phyloP scores from a whole-genome alignment of 2,888 invertebrate genomes.

The Torymus auratus region DNA sequence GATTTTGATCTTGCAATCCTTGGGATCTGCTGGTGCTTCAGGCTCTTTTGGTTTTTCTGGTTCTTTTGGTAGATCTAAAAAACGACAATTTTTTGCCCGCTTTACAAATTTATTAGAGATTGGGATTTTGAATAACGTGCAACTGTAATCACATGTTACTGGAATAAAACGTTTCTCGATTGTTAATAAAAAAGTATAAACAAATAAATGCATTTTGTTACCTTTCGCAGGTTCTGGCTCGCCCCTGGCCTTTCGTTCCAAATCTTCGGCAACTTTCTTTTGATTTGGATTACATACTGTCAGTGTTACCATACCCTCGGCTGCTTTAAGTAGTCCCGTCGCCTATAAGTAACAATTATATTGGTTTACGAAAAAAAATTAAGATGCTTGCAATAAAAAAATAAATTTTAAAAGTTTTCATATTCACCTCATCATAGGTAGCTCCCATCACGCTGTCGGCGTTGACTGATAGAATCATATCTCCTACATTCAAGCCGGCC shows the following conservation, averaged over 20 bases:
- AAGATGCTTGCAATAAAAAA: no score
- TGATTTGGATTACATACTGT: conserved; percentile 91
- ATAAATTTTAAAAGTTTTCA: not conserved
- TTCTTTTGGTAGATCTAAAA: conserved; percentile 66
- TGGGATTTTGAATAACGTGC: not conserved
- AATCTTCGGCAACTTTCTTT: conserved; percentile 81
- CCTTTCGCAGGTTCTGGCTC: conserved; percentile 41
- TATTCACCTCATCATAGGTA: conserved; percentile 90
- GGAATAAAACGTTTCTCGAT: not conserved
- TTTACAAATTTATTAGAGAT: not conserved
- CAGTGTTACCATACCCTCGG: conserved; percentile 90
- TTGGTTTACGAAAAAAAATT: no score
- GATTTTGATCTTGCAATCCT: conserved; percentile 76
- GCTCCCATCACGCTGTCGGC: conserved; percentile 92
- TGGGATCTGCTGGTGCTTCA: conserved; percentile 83
- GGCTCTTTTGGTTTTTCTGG: conserved; percentile 78
- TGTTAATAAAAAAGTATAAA: no score
- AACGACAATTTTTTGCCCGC: conserved; percentile 18
- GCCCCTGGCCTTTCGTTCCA: conserved; percentile 65
- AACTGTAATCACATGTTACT: not conserved
- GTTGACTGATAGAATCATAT: conserved; percentile 97
- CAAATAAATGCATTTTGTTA: conserved; percentile 4
- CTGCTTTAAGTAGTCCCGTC: conserved; percentile 88
- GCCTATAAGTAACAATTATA: conserved; percentile 80
- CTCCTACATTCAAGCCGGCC: conserved; percentile 97